Percentiles rank a stretch among this genome's conserved stretches.
Evolutionary conservation across 1,140 invertebrate genomes (phyloP).

Genomic region (Lepidurus couesii): DNA sequence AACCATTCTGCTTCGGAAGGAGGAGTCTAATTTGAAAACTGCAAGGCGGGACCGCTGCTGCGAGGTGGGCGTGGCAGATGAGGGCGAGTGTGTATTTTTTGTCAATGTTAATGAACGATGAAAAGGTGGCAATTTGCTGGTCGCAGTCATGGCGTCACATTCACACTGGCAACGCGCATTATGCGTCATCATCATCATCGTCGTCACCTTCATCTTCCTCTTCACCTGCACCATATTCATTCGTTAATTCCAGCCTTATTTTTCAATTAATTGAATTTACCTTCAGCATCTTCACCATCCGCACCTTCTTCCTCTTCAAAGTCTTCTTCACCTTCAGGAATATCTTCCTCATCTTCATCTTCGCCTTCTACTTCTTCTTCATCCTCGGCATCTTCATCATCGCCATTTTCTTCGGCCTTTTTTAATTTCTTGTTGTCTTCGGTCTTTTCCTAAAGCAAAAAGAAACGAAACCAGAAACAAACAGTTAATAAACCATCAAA

Average conservation of each 20-base stretch:
- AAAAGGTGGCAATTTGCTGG: conserved; percentile 23
- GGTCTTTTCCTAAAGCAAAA: conserved; percentile 28
- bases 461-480: not conserved
- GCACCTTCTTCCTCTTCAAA: conserved; percentile 36
- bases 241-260: not conserved
- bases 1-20: too few species aligned
- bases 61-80: conserved; percentile 20
- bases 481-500: conserved; percentile 10
- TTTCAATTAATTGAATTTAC: conserved; percentile 25
- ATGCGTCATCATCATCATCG: conserved; percentile 35
- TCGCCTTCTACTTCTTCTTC: conserved; percentile 34
- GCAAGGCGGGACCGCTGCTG: not conserved
- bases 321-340: conserved; percentile 36
- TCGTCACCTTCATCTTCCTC: conserved; percentile 33
- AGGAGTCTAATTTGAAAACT: not conserved
- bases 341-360: conserved; percentile 36
- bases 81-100: conserved; percentile 25
- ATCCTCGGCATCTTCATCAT: conserved; percentile 36
- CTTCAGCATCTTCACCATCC: conserved; percentile 34
- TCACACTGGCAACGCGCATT: conserved; percentile 28
- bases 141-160: conserved; percentile 22
- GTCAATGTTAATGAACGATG: conserved; percentile 23
- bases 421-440: conserved; percentile 36
- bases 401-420: conserved; percentile 32
- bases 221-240: not conserved